Base-by-base conservation (phyloP, 1,140 invertebrate species). In the Papilio dardanus region DNA sequence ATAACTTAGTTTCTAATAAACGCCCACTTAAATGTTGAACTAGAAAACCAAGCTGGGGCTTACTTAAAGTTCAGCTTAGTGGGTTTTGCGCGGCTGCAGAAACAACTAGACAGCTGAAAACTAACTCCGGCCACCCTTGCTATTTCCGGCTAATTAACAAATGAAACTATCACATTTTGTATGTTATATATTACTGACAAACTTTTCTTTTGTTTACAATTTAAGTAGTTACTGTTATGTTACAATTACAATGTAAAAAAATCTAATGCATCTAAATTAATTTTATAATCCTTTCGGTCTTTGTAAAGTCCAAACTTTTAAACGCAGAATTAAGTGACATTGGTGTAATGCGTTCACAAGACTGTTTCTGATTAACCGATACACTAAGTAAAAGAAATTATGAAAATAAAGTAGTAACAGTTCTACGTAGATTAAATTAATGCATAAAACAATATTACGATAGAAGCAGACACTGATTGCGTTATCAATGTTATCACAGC, bases 401-500 rank as follows among this genome's bases (percentile, higher is more conserved):
- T 35, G 10, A 7, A 5, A 35, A 35, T 35, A 8, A 35, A 35
- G 10, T 35, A 35, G 10, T 35, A 35, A 35, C 6, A 1, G 1
- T n/a, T n/a, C n/a, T n/a, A n/a, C n/a, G n/a, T n/a, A n/a, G n/a
- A 35, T 35, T 2, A 35, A 35, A 5, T 35, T 8, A 35, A 35
- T 35, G 35, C 14, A 37, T 14, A 42, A 42, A 19, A 46, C n/a
- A 46, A 62, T 28, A 28, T 28, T 62, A 28, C 30, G 97, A 92
- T 75, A 96, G 96, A 3, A 97, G 96, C 96, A 86, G 97, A 97
- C 1, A 96, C 96, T 75, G 96, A 96, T 93, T 97, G 96, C 2
- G 96, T 96, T 81, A 96, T 97, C 31, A 97, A 94, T 4, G 96
- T 97, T 28, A 97, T 92, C 4, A 96, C 97, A 12, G 98, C 96